Percentiles rank a stretch among this genome's conserved stretches.
Conservation (phyloP, 2,797 vertebrate species). For the Molossus alvarezi region DNA sequence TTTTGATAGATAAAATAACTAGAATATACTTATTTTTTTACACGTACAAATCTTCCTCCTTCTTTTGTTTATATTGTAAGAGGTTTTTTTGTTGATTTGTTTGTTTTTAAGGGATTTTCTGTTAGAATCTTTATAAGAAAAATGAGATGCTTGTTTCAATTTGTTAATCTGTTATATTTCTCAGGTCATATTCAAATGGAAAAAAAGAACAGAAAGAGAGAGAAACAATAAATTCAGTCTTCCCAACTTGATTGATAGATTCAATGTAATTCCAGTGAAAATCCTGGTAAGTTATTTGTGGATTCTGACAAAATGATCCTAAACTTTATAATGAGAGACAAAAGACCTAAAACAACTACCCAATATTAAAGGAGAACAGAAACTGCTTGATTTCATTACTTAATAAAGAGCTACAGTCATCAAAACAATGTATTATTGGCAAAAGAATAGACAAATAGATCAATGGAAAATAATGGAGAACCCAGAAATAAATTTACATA, state of each 20-base stretch:
- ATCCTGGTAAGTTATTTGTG: too few species aligned
- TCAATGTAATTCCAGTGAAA: too few species aligned
- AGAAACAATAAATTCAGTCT: too few species aligned
- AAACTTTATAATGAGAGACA: too few species aligned
- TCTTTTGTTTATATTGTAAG: slow-evolving; percentile 51
- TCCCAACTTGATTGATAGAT: too few species aligned
- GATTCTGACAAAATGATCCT: too few species aligned
- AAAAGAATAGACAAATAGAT: not conserved
- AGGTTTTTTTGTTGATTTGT: slow-evolving; percentile 25
- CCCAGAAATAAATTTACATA: not conserved
- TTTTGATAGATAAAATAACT: slow-evolving; percentile 75
- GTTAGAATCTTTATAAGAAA: slow-evolving; percentile 69
- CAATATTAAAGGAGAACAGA: not conserved
- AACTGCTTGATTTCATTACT: not conserved
- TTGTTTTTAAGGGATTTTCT: slow-evolving; percentile 67
- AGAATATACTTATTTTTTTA: slow-evolving; percentile 58
- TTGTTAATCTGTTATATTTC: slow-evolving; percentile 72
- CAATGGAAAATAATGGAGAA: not conserved
- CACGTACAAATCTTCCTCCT: not conserved
- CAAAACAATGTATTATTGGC: not conserved
- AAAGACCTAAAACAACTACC: too few species aligned
- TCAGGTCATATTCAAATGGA: slow-evolving; percentile 60
- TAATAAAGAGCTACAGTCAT: not conserved
- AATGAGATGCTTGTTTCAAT: slow-evolving; percentile 49
- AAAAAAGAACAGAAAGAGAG: not conserved